phyloP scores from a whole-genome alignment of 1,140 invertebrate genomes.

The Drosophila sp. region DNA sequence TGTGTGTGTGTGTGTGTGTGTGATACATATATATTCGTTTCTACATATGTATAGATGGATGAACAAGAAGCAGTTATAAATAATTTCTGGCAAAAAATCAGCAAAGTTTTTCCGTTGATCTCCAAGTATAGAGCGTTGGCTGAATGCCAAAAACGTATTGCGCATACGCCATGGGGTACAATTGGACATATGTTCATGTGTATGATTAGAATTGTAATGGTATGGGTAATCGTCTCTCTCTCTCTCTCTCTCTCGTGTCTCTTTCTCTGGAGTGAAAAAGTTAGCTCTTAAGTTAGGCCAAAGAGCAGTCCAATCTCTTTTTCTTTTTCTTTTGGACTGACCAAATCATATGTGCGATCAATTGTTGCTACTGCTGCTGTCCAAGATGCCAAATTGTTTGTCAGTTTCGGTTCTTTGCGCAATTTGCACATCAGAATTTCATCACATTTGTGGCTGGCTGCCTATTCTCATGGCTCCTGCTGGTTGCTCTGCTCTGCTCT shows the following conservation, averaged over 20 bases:
- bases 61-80: constrained; percentile 82
- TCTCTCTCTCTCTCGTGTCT: constrained; percentile 12
- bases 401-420: constrained; percentile 59
- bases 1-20: constrained; percentile 24
- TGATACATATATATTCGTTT: constrained; percentile 41
- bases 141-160: constrained; percentile 84
- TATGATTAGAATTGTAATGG: constrained; percentile 1
- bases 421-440: constrained; percentile 75
- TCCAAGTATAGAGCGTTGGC: constrained; percentile 90
- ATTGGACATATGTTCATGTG: constrained; percentile 19
- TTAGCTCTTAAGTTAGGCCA: not conserved
- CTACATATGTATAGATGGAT: constrained; percentile 38
- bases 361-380: constrained; percentile 36
- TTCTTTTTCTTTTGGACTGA: not conserved
- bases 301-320: not conserved
- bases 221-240: constrained; percentile 21
- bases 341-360: not conserved
- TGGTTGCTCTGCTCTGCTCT: constrained; percentile 2
- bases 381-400: constrained; percentile 73
- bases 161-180: constrained; percentile 69
- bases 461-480: constrained; percentile 24
- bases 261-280: not conserved
- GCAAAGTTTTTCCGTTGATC: constrained; percentile 85
- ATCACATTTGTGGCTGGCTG: constrained; percentile 55
- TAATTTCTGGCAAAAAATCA: constrained; percentile 83